These are phyloP conservation scores for Sebastes trivittatus DNA, from an alignment of 2,797 vertebrate species.

Conservation along the genomic window DNA sequence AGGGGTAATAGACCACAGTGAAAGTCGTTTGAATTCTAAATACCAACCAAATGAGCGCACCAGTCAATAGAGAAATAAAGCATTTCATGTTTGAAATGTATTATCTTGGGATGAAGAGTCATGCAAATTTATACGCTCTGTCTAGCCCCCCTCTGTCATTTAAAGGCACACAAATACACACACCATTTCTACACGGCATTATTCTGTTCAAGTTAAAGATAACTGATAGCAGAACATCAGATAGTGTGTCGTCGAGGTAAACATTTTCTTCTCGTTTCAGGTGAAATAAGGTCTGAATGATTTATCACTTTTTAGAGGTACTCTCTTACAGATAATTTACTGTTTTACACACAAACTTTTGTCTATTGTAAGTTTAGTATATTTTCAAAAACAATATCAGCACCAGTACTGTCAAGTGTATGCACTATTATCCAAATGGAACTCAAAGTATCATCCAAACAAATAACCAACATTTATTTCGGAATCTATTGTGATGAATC, in stretches of 20 bases:
- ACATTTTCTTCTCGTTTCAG: neutral
- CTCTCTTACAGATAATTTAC: neutral
- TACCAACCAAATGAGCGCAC: constrained; percentile 23
- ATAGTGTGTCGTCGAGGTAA: constrained; percentile 19
- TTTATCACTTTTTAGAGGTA: neutral
- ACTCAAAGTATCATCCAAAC: neutral
- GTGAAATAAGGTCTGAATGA: constrained; percentile 18
- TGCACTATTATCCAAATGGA: neutral
- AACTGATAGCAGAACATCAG: constrained; percentile 42
- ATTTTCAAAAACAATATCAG: neutral
- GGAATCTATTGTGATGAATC: neutral
- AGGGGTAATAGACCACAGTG: constrained; percentile 56
- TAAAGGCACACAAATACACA: neutral
- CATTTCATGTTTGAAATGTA: constrained; percentile 24
- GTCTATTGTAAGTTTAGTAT: neutral
- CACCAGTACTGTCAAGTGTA: neutral
- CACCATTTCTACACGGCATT: neutral
- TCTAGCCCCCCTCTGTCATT: neutral
- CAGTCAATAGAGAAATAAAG: constrained; percentile 49
- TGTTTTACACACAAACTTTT: neutral
- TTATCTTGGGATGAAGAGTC: constrained; percentile 15
- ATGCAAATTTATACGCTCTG: neutral
- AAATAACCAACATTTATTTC: neutral
- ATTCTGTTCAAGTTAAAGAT: constrained; percentile 21
- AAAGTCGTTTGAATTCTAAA: constrained; percentile 63